Conservation (phyloP, 2,797 vertebrate genomes). For the Adelosebastes latens region DNA sequence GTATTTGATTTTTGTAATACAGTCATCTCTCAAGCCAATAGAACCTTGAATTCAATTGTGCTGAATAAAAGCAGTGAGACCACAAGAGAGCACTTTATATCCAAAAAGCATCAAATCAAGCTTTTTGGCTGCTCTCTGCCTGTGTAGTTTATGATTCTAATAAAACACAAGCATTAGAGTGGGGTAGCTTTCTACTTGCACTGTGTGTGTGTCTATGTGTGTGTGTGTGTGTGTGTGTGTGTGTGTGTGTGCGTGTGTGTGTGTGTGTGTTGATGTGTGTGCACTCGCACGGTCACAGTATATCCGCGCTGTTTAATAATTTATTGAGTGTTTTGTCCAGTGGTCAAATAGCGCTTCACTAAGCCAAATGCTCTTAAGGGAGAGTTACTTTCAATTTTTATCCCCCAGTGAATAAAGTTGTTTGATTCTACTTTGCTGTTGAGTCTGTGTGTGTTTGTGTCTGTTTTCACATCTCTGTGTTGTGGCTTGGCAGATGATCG, state of each 20-base stretch:
- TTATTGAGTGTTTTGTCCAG: constrained; percentile 63
- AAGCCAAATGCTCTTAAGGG: constrained; percentile 42
- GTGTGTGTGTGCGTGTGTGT: too few relatives aligned
- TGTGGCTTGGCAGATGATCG: constrained; percentile 3
- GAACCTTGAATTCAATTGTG: constrained; percentile 32
- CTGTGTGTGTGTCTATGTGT: constrained; percentile 6
- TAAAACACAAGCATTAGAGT: constrained; percentile 65
- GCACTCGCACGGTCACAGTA: constrained; percentile 20
- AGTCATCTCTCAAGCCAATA: constrained; percentile 27
- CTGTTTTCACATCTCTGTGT: neutral
- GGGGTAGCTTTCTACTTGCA: constrained; percentile 29
- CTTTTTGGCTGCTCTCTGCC: constrained; percentile 60
- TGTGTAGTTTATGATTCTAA: constrained; percentile 56
- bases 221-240: too few relatives aligned
- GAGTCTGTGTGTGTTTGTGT: neutral
- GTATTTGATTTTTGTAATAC: constrained; percentile 16
- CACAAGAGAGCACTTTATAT: constrained; percentile 53
- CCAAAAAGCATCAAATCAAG: constrained; percentile 63
- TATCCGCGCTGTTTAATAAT: constrained; percentile 66
- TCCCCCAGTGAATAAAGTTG: constrained; percentile 35
- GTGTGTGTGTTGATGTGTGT: neutral
- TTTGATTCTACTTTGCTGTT: constrained; percentile 3
- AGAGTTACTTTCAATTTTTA: constrained; percentile 45
- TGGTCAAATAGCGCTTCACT: constrained; percentile 45
- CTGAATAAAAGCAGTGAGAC: constrained; percentile 42